A percentile compares a stretch with the other conserved stretches of the same genome.
phyloP scores from a whole-genome alignment of 2,113 vertebrate species.

The Asarcornis scutulata region DNA sequence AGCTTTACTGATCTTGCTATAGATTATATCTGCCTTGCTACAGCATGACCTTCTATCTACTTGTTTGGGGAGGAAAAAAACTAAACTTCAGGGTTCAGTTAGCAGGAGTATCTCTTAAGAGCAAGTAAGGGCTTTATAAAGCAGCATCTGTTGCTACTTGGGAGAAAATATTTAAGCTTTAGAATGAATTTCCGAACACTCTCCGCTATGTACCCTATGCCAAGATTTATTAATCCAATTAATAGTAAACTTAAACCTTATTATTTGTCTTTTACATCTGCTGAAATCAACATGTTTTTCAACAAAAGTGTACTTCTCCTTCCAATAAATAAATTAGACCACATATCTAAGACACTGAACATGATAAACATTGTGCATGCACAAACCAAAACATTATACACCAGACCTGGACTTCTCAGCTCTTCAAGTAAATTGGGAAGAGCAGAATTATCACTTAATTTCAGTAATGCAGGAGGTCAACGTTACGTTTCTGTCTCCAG shows the following conservation, averaged over 20 bases:
- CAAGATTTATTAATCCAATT: neutral
- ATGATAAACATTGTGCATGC: neutral
- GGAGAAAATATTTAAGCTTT: neutral
- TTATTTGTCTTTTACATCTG: neutral
- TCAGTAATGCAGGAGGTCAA: neutral
- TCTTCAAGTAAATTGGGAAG: neutral
- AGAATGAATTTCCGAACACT: neutral
- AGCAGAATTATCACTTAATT: neutral
- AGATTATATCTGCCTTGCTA: neutral
- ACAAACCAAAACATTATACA: neutral
- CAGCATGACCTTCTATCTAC: slow-evolving; percentile 15
- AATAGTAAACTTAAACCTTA: neutral
- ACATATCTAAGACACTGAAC: neutral
- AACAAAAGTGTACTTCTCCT: neutral
- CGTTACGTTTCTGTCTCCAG: neutral
- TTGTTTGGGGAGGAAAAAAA: neutral
- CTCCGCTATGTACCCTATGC: neutral
- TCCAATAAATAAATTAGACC: neutral
- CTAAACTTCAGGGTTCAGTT: slow-evolving; percentile 27
- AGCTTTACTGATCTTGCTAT: slow-evolving; percentile 1
- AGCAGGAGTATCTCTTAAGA: neutral
- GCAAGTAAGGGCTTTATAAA: neutral
- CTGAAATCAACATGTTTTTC: neutral
- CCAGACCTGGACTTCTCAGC: neutral
- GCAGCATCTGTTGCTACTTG: neutral